phyloP scores from a whole-genome alignment of 2,113 vertebrate species.

The Xiphophorus hellerii region DNA sequence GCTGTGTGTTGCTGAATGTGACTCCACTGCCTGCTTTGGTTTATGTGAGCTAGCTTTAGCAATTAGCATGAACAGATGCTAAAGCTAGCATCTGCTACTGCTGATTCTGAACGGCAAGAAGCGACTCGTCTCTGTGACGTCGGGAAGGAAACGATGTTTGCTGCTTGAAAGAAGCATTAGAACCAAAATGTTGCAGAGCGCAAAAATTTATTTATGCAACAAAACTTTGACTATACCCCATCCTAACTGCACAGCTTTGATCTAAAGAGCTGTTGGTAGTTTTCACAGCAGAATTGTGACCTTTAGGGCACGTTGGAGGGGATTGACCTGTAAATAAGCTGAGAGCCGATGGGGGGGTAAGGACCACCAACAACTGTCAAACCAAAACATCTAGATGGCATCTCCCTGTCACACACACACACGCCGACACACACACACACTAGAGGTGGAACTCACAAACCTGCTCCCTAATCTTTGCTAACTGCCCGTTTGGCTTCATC shows the following conservation, averaged over 20 bases:
- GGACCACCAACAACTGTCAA: constrained; percentile 43
- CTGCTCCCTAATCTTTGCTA: constrained; percentile 26
- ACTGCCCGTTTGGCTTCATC: constrained; percentile 58
- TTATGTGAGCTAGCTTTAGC: no score
- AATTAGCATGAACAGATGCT: no score
- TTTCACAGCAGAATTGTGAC: background rate
- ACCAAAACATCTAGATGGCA: constrained; percentile 1
- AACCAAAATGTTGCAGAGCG: background rate
- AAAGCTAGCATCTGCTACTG: no score
- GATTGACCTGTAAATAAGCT: background rate
- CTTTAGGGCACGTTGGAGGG: background rate
- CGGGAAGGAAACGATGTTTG: background rate
- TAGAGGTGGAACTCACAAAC: constrained; percentile 52
- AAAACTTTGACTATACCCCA: no score
- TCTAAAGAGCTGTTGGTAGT: background rate
- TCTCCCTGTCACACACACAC: background rate
- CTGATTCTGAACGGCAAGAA: no score
- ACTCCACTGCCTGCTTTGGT: no score
- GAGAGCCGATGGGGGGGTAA: constrained; percentile 9
- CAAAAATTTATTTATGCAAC: no score
- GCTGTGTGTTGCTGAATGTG: no score
- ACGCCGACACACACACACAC: background rate
- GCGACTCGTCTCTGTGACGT: no score
- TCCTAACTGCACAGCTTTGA: background rate
- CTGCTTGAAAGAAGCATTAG: background rate